phyloP scores from a whole-genome alignment of 1,140 invertebrate species.

The Drosophila carrolli region DNA sequence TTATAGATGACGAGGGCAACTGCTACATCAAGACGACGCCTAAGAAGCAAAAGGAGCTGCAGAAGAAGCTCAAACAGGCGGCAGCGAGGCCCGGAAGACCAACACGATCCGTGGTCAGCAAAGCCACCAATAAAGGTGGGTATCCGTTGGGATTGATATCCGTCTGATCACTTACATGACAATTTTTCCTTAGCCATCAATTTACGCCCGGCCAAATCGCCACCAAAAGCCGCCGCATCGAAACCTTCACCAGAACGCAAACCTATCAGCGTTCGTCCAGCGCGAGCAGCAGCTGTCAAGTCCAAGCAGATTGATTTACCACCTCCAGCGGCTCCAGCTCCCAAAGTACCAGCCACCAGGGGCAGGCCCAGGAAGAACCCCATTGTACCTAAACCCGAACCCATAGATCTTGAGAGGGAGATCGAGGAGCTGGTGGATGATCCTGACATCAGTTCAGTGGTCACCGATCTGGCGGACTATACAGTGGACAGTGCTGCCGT shows the following conservation, averaged over 20 bases:
- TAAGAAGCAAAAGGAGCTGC: slow-evolving; percentile 47
- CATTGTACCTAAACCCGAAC: background rate
- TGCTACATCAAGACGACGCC: slow-evolving; percentile 68
- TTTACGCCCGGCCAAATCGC: slow-evolving; percentile 52
- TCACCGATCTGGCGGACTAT: slow-evolving; percentile 17
- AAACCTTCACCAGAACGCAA: slow-evolving; percentile 15
- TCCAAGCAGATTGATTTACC: background rate
- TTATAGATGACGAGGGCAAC: slow-evolving; percentile 85
- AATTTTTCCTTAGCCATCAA: slow-evolving; percentile 44
- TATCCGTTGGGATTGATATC: background rate
- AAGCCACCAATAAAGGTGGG: slow-evolving; percentile 43
- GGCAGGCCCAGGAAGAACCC: slow-evolving; percentile 1
- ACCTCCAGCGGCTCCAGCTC: background rate
- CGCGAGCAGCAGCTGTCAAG: slow-evolving; percentile 9
- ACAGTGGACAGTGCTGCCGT: slow-evolving; percentile 12
- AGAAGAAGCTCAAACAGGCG: slow-evolving; percentile 35
- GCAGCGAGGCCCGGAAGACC: slow-evolving; percentile 1
- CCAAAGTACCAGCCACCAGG: background rate
- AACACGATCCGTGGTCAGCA: slow-evolving; percentile 2
- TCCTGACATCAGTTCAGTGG: slow-evolving; percentile 2
- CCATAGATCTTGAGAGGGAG: slow-evolving; percentile 24
- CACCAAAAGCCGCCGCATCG: slow-evolving; percentile 16
- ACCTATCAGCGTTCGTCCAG: slow-evolving; percentile 49
- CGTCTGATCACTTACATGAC: background rate
- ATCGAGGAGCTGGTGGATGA: slow-evolving; percentile 47